These are phyloP conservation scores for Choreutis nemorana DNA, from an alignment of 2,888 invertebrate species.

Conservation along the genomic window DNA sequence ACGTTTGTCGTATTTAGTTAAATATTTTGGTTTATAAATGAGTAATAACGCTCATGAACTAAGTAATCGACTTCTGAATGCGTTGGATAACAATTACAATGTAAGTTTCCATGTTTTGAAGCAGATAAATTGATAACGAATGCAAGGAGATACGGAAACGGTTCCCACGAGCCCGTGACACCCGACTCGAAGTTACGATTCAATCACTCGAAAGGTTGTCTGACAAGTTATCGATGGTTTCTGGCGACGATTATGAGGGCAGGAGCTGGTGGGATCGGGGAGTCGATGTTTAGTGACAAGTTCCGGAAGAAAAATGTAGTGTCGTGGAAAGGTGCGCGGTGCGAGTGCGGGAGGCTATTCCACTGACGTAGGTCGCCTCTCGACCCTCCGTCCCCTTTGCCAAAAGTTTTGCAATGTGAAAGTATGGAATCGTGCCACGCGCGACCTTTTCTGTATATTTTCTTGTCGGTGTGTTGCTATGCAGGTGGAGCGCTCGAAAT, in stretches of 20 bases:
- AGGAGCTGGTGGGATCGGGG: conserved; percentile 21
- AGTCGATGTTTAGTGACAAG: conserved; percentile 22
- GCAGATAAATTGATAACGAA: conserved; percentile 42
- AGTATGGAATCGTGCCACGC: conserved; percentile 63
- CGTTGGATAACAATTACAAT: conserved; percentile 97
- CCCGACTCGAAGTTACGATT: conserved; percentile 55
- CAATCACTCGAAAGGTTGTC: conserved; percentile 43
- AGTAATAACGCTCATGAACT: conserved; percentile 87
- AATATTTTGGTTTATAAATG: conserved; percentile 75
- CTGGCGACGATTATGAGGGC: conserved; percentile 24
- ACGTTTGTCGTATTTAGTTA: conserved; percentile 69
- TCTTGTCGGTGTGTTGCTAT: conserved; percentile 21
- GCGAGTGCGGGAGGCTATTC: conserved; percentile 44
- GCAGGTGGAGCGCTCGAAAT: conserved; percentile 27
- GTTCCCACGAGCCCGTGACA: conserved; percentile 62
- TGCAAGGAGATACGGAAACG: conserved; percentile 55
- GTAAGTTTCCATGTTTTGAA: conserved; percentile 77
- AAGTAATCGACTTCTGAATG: conserved; percentile 95
- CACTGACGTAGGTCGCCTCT: conserved; percentile 61
- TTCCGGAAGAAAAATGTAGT: conserved; percentile 30
- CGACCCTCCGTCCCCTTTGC: conserved; percentile 51
- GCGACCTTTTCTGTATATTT: conserved; percentile 52
- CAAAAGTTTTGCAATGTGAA: conserved; percentile 67
- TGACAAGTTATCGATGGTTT: conserved; percentile 22
- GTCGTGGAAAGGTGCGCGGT: conserved; percentile 51